These are phyloP conservation scores for Pomatorhinus ruficollis DNA, from an alignment of 2,113 vertebrate genomes.

Conservation along the genomic window DNA sequence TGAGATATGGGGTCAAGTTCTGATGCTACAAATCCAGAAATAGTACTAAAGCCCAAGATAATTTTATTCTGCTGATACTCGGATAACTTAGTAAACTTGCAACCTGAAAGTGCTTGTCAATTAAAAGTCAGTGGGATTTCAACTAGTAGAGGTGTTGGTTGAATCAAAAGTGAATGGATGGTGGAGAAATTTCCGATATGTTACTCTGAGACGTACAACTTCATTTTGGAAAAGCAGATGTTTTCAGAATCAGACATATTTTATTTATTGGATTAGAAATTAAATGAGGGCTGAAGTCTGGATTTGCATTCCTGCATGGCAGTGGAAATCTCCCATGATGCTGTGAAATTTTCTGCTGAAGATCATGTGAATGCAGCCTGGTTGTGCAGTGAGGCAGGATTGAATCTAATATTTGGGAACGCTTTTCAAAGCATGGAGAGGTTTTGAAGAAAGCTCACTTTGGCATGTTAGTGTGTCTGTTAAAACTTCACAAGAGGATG, in stretches of 20 bases:
- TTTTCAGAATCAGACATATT: background rate
- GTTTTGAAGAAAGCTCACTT: background rate
- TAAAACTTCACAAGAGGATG: background rate
- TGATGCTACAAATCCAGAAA: background rate
- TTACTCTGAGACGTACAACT: background rate
- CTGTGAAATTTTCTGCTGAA: background rate
- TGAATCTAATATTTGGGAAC: background rate
- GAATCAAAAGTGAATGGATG: background rate
- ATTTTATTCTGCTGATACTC: background rate
- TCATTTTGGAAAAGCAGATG: background rate
- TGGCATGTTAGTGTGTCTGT: background rate
- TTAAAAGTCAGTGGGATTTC: background rate
- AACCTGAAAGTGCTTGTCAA: background rate
- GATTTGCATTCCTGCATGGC: background rate
- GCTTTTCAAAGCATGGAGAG: background rate
- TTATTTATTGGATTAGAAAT: background rate
- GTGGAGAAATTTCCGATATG: background rate
- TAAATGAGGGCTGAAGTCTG: background rate
- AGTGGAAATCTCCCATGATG: background rate
- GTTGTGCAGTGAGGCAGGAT: background rate
- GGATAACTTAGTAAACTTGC: background rate
- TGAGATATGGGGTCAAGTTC: background rate
- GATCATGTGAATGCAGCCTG: background rate
- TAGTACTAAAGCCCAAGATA: background rate
- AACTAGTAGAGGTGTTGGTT: background rate